phyloP scores from a whole-genome alignment of 2,113 vertebrate species.

The Amblyopsis rosae region DNA sequence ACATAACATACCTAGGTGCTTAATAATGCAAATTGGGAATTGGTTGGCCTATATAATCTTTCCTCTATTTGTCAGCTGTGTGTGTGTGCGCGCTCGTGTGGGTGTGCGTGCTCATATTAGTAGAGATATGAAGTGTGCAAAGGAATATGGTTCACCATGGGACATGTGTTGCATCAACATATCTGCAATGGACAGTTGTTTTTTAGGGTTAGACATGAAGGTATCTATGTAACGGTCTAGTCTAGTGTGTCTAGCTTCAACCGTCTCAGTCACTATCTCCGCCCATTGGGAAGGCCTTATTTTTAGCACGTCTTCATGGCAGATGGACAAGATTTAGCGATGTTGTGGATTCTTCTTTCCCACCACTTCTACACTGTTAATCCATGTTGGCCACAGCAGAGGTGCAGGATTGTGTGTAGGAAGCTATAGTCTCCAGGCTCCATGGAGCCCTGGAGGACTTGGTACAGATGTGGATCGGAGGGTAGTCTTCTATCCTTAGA shows the following conservation, averaged over 20 bases:
- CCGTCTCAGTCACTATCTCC: slow-evolving; percentile 42
- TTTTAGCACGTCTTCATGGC: slow-evolving; percentile 76
- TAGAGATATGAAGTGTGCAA: neutral
- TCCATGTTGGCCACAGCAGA: slow-evolving; percentile 50
- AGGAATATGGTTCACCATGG: neutral
- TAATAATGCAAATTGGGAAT: slow-evolving; percentile 44
- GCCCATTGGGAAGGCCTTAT: slow-evolving; percentile 59
- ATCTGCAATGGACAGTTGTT: no score
- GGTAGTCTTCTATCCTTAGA: neutral
- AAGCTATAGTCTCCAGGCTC: neutral
- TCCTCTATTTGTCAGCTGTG: slow-evolving; percentile 9
- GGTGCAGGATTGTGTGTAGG: slow-evolving; percentile 32
- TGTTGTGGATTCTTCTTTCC: slow-evolving; percentile 59
- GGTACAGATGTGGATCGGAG: neutral
- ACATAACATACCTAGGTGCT: slow-evolving; percentile 40
- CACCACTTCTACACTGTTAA: slow-evolving; percentile 21
- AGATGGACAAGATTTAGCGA: slow-evolving; percentile 56
- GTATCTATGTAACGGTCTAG: neutral
- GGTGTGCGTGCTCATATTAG: slow-evolving; percentile 3
- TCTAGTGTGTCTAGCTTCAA: slow-evolving; percentile 20
- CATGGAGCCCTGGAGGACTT: slow-evolving; percentile 1
- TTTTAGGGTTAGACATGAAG: neutral
- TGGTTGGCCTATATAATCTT: slow-evolving; percentile 30
- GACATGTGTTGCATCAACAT: no score
- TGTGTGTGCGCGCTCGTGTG: slow-evolving; percentile 20